A percentile compares a stretch with the other conserved stretches of the same genome.
phyloP scores from a whole-genome alignment of 2,888 invertebrate species.

The Himalopsyche japonica region DNA sequence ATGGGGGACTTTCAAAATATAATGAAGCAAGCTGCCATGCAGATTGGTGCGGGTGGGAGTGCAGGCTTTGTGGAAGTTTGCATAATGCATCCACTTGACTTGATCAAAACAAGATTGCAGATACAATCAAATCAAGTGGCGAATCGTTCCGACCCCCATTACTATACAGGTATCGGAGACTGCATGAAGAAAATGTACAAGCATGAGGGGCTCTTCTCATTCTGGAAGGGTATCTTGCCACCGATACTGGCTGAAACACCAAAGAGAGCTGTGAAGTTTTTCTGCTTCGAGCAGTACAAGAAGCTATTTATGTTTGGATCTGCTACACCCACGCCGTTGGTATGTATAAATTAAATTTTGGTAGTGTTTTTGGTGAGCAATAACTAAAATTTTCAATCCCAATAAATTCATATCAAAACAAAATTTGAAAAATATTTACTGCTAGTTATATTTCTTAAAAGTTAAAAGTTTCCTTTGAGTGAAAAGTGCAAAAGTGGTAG shows the following conservation, averaged over 20 bases:
- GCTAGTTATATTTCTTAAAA: too few relatives aligned
- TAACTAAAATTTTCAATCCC: neutral
- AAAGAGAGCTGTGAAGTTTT: slow-evolving; percentile 92
- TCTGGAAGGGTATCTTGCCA: slow-evolving; percentile 93
- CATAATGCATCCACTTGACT: slow-evolving; percentile 94
- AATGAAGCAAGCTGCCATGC: slow-evolving; percentile 74
- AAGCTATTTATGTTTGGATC: slow-evolving; percentile 80
- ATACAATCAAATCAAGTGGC: slow-evolving; percentile 61
- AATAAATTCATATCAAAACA: neutral
- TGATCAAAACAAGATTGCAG: slow-evolving; percentile 89
- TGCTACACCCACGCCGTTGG: slow-evolving; percentile 74
- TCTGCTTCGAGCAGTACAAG: slow-evolving; percentile 93
- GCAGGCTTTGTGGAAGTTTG: slow-evolving; percentile 94
- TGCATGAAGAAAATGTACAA: slow-evolving; percentile 88
- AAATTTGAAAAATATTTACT: too few relatives aligned
- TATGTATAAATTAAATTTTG: slow-evolving; percentile 49
- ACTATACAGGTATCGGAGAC: slow-evolving; percentile 80
- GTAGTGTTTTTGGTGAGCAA: too few relatives aligned
- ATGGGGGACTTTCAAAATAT: slow-evolving; percentile 46
- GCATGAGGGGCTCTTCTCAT: slow-evolving; percentile 80
- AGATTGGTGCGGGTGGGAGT: slow-evolving; percentile 86
- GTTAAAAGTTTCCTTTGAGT: too few relatives aligned
- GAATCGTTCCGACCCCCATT: slow-evolving; percentile 56
- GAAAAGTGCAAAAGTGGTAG: too few relatives aligned
- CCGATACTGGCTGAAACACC: slow-evolving; percentile 94